Evolutionary conservation across 2,888 invertebrate genomes (phyloP).

Genomic region (Leptopterna dolabrata): DNA sequence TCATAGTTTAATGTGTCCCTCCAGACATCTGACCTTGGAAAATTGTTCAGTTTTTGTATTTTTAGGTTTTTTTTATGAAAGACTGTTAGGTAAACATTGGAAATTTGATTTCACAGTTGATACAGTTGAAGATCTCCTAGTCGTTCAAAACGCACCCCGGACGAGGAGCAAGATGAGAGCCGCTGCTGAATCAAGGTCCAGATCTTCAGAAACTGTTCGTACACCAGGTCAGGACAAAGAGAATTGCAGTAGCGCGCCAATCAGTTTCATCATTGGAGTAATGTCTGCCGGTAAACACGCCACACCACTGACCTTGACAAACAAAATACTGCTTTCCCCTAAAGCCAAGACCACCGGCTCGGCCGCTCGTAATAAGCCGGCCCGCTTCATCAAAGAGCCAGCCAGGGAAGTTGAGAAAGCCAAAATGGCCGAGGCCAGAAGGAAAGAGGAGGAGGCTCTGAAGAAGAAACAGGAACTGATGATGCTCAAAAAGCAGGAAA

Average conservation of each 20-base stretch:
- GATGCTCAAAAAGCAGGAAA: background rate
- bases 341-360: background rate
- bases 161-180: background rate
- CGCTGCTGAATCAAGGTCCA: background rate
- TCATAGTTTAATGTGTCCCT: too few relatives aligned
- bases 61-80: too few relatives aligned
- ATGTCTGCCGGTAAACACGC: background rate
- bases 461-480: background rate
- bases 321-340: background rate
- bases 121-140: background rate
- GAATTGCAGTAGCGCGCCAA: background rate
- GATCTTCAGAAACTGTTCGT: background rate
- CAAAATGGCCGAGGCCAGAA: background rate
- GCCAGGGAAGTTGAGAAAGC: background rate
- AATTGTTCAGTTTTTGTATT: too few relatives aligned
- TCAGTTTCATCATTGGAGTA: background rate
- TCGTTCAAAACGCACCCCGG: background rate
- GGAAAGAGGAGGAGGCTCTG: background rate
- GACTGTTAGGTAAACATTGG: too few relatives aligned
- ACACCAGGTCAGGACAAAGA: background rate
- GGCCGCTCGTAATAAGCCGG: background rate
- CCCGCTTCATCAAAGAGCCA: background rate
- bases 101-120: too few relatives aligned
- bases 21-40: too few relatives aligned
- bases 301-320: background rate